phyloP scores from a whole-genome alignment of 2,797 vertebrate genomes.

The Malurus leucopterus region DNA sequence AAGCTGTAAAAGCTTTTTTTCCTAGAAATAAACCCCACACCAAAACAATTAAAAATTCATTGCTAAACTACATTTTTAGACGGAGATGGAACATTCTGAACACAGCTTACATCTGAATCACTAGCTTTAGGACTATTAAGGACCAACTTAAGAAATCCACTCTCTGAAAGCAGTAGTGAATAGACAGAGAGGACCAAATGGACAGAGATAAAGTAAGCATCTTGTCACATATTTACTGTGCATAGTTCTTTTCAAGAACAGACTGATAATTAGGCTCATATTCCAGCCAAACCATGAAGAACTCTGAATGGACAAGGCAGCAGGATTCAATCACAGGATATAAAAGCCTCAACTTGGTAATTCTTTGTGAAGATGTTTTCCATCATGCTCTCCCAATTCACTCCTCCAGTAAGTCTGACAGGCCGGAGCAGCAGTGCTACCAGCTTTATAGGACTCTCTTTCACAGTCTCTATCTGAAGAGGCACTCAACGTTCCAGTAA shows the following conservation, averaged over 20 bases:
- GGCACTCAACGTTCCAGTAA: background rate
- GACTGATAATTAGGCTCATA: background rate
- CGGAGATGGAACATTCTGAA: background rate
- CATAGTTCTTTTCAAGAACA: background rate
- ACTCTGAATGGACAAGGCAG: background rate
- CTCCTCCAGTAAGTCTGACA: background rate
- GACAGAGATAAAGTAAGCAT: background rate
- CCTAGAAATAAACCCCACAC: accelerated
- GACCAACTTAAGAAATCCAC: background rate
- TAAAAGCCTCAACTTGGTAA: background rate
- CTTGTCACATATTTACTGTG: background rate
- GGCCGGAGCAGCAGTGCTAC: accelerated
- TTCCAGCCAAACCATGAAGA: background rate
- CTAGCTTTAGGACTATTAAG: background rate
- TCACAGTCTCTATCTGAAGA: background rate
- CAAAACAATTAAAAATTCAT: background rate
- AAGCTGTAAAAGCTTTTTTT: background rate
- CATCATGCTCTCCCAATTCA: background rate
- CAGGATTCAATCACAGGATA: background rate
- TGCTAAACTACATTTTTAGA: background rate
- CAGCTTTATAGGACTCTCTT: background rate
- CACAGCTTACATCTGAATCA: background rate
- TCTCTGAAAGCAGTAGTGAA: background rate
- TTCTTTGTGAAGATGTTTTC: background rate
- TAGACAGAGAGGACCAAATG: background rate